A percentile compares a stretch with the other conserved stretches of the same genome.
phyloP scores from a whole-genome alignment of 1,140 invertebrate genomes.

The Papilio glaucus region DNA sequence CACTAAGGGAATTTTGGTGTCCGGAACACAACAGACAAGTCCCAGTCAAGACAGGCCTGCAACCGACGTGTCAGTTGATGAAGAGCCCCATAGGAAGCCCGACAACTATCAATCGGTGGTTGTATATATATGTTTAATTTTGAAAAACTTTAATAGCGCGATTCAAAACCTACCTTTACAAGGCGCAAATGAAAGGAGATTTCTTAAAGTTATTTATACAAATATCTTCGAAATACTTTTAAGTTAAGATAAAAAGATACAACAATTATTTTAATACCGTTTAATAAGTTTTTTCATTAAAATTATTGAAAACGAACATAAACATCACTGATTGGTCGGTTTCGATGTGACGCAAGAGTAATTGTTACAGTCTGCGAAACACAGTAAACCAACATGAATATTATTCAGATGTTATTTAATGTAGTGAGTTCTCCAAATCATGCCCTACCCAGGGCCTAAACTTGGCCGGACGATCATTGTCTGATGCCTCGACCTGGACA shows the following conservation, averaged over 20 bases:
- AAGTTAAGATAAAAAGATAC: not conserved
- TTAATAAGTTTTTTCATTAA: not conserved
- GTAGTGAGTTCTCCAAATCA: no score
- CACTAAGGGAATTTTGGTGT: not conserved
- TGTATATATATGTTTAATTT: not conserved
- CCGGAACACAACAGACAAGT: conserved; percentile 10
- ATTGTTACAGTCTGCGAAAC: not conserved
- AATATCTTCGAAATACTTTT: not conserved
- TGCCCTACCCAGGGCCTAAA: no score
- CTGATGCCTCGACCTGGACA: no score
- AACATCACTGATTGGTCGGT: conserved; percentile 8
- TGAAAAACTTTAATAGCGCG: conserved; percentile 15
- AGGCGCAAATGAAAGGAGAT: not conserved
- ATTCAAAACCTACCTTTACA: not conserved
- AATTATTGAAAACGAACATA: not conserved
- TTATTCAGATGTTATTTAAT: no score
- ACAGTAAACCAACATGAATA: not conserved
- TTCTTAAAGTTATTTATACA: not conserved
- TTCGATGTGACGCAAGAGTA: not conserved
- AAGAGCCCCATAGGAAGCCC: conserved; percentile 21
- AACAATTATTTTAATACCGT: not conserved
- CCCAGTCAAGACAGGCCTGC: conserved; percentile 13
- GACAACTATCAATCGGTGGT: not conserved
- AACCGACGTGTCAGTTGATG: conserved; percentile 14
- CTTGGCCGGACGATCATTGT: no score